Conservation (phyloP, 2,113 vertebrate species). For the Variabilichromis moorii region DNA sequence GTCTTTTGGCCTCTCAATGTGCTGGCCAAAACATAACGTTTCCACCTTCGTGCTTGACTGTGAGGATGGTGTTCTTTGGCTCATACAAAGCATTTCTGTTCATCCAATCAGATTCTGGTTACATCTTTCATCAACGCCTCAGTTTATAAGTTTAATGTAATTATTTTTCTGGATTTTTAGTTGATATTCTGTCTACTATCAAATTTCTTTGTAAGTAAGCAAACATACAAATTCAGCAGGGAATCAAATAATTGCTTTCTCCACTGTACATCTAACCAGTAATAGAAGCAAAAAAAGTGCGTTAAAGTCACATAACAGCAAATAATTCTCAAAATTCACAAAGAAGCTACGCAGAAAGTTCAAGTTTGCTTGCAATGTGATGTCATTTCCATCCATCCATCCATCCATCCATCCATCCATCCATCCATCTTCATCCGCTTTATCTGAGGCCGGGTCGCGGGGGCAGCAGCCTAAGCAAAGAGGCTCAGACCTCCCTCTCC, state of each 20-base stretch:
- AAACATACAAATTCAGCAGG: background rate
- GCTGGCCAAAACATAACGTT: background rate
- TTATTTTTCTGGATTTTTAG: background rate
- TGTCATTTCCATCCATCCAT: background rate
- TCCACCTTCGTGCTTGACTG: background rate
- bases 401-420: too few relatives aligned
- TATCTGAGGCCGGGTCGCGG: too few relatives aligned
- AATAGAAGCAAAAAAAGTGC: background rate
- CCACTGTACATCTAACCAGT: background rate
- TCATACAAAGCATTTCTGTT: background rate
- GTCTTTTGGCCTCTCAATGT: background rate
- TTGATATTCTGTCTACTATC: background rate
- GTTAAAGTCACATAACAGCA: background rate
- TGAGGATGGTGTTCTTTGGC: accelerated
- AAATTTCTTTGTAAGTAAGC: background rate
- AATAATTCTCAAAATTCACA: background rate
- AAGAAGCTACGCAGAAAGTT: background rate
- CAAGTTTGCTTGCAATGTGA: background rate
- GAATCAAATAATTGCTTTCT: background rate
- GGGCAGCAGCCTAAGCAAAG: too few relatives aligned
- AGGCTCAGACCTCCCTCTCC: too few relatives aligned
- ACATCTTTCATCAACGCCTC: background rate
- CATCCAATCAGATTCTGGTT: background rate
- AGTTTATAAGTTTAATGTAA: background rate
- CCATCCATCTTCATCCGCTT: too few relatives aligned